Conservation (phyloP, 2,113 vertebrate species). For the Agapornis roseicollis region DNA sequence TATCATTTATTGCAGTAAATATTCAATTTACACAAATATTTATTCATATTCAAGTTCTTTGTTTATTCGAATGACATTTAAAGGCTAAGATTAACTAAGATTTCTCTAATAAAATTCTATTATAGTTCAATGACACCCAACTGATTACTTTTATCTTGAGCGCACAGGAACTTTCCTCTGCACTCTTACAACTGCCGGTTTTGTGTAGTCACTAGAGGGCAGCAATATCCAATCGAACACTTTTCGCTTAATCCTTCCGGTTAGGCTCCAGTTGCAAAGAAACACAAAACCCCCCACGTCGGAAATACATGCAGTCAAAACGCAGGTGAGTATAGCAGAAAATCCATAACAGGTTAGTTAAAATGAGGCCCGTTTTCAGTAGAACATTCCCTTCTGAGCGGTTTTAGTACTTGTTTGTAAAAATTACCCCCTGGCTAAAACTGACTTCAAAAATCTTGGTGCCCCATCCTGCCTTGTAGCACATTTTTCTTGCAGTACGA, state of each 20-base stretch:
- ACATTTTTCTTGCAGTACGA: not conserved
- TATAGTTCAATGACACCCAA: not conserved
- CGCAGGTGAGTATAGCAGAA: slow-evolving; percentile 34
- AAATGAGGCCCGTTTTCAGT: slow-evolving; percentile 8
- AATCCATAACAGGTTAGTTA: not conserved
- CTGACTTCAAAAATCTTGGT: not conserved
- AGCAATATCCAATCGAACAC: slow-evolving; percentile 49
- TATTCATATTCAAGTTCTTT: not conserved
- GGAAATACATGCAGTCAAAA: slow-evolving; percentile 1
- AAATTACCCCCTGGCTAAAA: slow-evolving; percentile 6
- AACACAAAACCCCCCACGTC: not conserved
- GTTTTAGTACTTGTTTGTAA: not conserved
- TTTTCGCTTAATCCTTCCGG: not conserved
- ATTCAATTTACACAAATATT: not conserved
- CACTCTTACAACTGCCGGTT: not conserved
- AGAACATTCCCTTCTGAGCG: not conserved
- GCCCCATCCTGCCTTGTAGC: not conserved
- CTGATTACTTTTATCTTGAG: not conserved
- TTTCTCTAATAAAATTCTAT: not conserved
- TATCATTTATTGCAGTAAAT: not conserved
- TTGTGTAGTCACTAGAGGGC: slow-evolving; percentile 62
- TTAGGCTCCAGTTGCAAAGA: not conserved
- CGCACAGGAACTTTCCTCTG: not conserved
- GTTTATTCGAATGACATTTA: not conserved
- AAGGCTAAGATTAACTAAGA: not conserved